A percentile compares a stretch with the other conserved stretches of the same genome.
Conservation (phyloP, 2,113 vertebrate species). For the Centrocercus urophasianus region DNA sequence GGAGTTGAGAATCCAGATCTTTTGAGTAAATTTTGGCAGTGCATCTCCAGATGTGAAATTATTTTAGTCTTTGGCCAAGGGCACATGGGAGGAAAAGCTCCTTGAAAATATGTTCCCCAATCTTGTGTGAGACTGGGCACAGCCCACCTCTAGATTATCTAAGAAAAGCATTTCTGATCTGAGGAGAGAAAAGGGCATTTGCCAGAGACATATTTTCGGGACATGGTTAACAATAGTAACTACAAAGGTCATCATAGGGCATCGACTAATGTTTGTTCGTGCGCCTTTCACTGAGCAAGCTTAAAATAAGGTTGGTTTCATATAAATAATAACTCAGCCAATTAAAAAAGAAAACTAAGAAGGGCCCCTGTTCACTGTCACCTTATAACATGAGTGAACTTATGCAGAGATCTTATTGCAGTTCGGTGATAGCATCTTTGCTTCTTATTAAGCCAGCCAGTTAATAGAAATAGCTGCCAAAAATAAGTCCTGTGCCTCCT, state of each 20-base stretch:
- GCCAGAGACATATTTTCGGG: conserved; percentile 21
- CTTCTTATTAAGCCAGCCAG: not conserved
- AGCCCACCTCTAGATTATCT: not conserved
- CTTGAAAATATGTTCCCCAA: not conserved
- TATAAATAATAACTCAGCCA: conserved; percentile 28
- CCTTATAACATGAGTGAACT: not conserved
- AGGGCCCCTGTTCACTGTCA: not conserved
- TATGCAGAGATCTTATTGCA: conserved; percentile 38
- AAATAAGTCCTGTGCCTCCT: not conserved
- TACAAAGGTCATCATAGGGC: conserved; percentile 6
- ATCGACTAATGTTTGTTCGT: not conserved
- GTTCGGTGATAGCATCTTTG: conserved; percentile 10
- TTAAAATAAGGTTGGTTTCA: conserved; percentile 21
- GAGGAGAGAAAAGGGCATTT: conserved; percentile 29
- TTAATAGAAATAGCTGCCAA: conserved; percentile 31
- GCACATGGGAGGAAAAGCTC: not conserved
- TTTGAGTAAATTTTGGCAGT: not conserved
- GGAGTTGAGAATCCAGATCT: not conserved
- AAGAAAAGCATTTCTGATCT: not conserved
- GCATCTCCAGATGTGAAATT: not conserved
- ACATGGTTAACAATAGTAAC: not conserved
- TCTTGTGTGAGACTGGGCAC: not conserved
- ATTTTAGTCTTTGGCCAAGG: not conserved
- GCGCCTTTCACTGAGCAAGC: conserved; percentile 18
- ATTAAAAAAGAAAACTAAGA: conserved; percentile 46